Base-by-base conservation (phyloP, 2,797 vertebrate genomes). In the Sciurus carolinensis region DNA sequence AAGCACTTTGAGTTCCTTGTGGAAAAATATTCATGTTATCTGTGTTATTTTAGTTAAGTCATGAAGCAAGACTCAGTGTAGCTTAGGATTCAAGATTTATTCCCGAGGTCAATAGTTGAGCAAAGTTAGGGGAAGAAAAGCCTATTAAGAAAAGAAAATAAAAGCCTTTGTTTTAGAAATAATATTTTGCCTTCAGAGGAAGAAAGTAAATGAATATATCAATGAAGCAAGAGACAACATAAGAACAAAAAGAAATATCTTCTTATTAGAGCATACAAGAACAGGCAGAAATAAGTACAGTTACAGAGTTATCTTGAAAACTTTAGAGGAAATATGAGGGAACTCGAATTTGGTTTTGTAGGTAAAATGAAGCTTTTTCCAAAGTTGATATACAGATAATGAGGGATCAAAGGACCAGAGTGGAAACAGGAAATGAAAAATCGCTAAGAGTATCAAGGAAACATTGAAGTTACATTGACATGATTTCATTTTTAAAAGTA, bases 1-100 rank as follows among this genome's bases (percentile, higher is more conserved):
- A 80, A 88, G 47, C 33, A 66, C 9, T 73, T 91, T 93, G 47
- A 69, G 30, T 97, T 94, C 24, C 17, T 94, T 76, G 66, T 52
- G 26, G 42, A 92, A 91, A 50, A 67, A n/a, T 62, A 62, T 12
- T 44, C 24, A 88, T 80, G 52, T n/a, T 75, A 71, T 47, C n/a
- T 47, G 50, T 39, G 12, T 71, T 71, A 71, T 62, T 90, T 94
- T 69, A 91, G 12, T 66, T 95, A 75, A 69, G 11, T 81, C 54
- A 94, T 80, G 33, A 95, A 77, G 36, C 39, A 85, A 26, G 39
- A 93, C 39, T 79, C 50, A 79, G 3, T 54, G n/a, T 79, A 54
- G 47, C 1, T 84, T 95, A 71, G 26, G 11, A 75, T 94, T 81
- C 22, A 54, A 50, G 47, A 82, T 30, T 42, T 89, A 33, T 42